phyloP scores from a whole-genome alignment of 35 echinoderm and acorn worm genomes.

The Anneissia japonica region DNA sequence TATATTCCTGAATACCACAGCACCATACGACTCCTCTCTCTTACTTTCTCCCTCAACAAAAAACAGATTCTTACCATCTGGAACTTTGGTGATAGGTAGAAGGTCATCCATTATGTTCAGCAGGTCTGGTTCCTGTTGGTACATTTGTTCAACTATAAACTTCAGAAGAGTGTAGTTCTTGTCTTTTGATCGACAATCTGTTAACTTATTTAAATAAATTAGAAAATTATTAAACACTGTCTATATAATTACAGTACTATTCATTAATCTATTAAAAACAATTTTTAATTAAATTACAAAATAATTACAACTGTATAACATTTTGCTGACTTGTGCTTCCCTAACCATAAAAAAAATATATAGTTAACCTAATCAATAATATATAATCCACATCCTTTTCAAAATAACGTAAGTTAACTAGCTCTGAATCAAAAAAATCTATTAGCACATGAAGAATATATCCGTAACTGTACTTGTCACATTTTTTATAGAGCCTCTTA shows the following conservation, averaged over 20 bases:
- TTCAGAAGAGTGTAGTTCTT: conserved; percentile 86
- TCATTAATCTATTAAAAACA: neutral
- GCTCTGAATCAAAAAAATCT: neutral
- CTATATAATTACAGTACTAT: neutral
- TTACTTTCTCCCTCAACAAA: neutral
- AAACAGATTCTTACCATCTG: conserved; percentile 56
- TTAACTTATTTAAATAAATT: too few relatives aligned
- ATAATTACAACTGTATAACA: neutral
- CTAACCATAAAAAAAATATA: too few relatives aligned
- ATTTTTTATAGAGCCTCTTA: too few relatives aligned
- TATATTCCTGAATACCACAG: too few relatives aligned
- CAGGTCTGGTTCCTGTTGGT: conserved; percentile 64
- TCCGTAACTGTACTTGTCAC: too few relatives aligned
- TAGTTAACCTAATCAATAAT: neutral
- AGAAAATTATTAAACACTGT: too few relatives aligned
- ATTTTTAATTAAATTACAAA: neutral
- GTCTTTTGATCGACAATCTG: conserved; percentile 75
- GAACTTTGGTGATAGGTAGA: conserved; percentile 36
- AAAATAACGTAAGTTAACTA: neutral
- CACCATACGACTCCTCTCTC: too few relatives aligned
- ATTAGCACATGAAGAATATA: too few relatives aligned
- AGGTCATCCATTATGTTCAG: conserved; percentile 72
- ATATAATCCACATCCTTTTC: neutral
- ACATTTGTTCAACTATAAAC: conserved; percentile 87
- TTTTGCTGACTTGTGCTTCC: too few relatives aligned